These are phyloP conservation scores for Cephalopterus ornatus DNA, from an alignment of 2,113 vertebrate genomes.

Conservation along the genomic window DNA sequence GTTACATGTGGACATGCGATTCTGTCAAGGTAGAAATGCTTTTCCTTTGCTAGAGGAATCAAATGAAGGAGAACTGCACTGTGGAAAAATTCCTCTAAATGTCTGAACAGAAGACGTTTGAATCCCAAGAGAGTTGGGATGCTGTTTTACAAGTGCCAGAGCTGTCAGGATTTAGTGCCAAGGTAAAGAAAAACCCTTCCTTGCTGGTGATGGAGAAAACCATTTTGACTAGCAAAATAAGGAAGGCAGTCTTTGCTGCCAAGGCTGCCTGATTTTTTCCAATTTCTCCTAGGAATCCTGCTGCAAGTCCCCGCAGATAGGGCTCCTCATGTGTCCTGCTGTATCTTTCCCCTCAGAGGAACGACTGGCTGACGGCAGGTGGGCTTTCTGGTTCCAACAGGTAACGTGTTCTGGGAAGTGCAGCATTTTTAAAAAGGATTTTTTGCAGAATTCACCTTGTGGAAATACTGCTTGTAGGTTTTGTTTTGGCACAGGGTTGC, in stretches of 20 bases:
- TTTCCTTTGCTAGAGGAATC: background rate
- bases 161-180: background rate
- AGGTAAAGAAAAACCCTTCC: background rate
- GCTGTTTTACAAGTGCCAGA: background rate
- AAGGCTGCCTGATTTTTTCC: background rate
- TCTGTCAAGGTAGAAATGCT: background rate
- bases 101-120: background rate
- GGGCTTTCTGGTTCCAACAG: background rate
- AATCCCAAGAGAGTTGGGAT: background rate
- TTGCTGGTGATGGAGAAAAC: background rate
- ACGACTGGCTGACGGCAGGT: background rate
- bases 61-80: background rate
- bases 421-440: background rate
- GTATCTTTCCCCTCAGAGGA: background rate
- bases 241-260: background rate
- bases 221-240: background rate
- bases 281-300: background rate
- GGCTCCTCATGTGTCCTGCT: background rate
- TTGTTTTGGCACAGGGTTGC: background rate
- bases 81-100: background rate
- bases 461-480: background rate
- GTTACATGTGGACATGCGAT: rapidly evolving
- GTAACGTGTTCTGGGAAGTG: background rate
- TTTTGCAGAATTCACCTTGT: background rate
- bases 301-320: background rate